phyloP scores from a whole-genome alignment of 2,888 invertebrate genomes.

The Catocala nupta region DNA sequence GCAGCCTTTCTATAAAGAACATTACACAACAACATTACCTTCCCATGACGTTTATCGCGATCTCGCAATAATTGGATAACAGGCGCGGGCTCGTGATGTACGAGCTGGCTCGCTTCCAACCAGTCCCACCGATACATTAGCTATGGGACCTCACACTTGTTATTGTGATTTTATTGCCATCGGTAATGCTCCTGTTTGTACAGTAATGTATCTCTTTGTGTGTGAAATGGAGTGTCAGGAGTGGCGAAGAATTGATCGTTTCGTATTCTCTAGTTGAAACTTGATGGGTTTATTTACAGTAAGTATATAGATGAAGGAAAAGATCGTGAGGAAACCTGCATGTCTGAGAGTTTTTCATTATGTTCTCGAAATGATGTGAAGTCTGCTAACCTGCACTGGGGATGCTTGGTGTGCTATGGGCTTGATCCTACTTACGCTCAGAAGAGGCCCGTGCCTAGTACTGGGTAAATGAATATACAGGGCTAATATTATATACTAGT shows the following conservation, averaged over 20 bases:
- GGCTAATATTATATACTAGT: no score
- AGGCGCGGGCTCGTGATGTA: conserved; percentile 53
- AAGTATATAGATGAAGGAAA: neutral
- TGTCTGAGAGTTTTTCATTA: no score
- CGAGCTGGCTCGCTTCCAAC: conserved; percentile 57
- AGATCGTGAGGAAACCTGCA: no score
- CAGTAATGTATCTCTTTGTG: conserved; percentile 9
- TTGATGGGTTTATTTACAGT: neutral
- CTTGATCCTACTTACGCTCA: no score
- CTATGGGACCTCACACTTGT: conserved; percentile 12
- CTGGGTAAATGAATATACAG: no score
- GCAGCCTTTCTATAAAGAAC: no score
- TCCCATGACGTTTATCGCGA: conserved; percentile 24
- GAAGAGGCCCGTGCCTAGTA: no score
- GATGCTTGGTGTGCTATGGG: no score
- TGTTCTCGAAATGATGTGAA: neutral
- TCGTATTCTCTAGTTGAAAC: neutral
- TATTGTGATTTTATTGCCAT: conserved; percentile 32
- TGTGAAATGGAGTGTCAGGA: neutral
- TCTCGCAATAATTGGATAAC: conserved; percentile 56
- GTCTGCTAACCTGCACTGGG: no score
- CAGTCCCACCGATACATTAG: conserved; percentile 17
- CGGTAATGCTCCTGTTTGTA: conserved; percentile 19
- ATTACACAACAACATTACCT: conserved; percentile 7
- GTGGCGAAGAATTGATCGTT: conserved; percentile 2